phyloP scores from a whole-genome alignment of 2,888 invertebrate genomes.

The Nomada goodeniana region DNA sequence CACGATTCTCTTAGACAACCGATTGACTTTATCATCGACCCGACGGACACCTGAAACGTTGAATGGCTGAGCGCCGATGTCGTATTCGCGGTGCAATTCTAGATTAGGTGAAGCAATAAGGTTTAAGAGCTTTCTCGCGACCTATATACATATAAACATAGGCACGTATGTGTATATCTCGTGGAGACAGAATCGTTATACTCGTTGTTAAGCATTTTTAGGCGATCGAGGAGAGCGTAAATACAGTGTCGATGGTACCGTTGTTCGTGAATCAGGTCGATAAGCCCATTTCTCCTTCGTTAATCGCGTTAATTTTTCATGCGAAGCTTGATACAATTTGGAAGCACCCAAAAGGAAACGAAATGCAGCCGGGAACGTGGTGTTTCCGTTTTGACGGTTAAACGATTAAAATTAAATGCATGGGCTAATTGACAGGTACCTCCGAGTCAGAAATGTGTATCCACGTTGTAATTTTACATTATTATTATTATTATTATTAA shows the following conservation, averaged over 20 bases:
- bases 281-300: conserved; percentile 58
- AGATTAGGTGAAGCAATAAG: conserved; percentile 73
- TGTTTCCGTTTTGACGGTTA: background rate
- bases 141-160: conserved; percentile 23
- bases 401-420: conserved; percentile 8
- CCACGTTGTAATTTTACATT: conserved; percentile 36
- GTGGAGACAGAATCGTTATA: conserved; percentile 67
- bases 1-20: background rate
- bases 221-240: conserved; percentile 48
- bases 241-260: conserved; percentile 47
- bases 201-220: conserved; percentile 74
- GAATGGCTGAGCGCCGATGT: conserved; percentile 47
- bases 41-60: conserved; percentile 10
- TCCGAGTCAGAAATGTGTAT: conserved; percentile 37
- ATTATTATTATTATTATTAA: conserved; percentile 1
- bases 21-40: conserved; percentile 17
- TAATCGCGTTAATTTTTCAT: background rate
- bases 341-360: background rate
- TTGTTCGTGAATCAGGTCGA: conserved; percentile 56
- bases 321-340: background rate
- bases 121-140: conserved; percentile 68
- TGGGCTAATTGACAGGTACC: conserved; percentile 60
- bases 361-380: background rate
- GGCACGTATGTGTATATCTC: conserved; percentile 23
- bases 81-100: conserved; percentile 56